Base-by-base conservation (phyloP, 2,797 vertebrate genomes). In the Cottoperca gobio region DNA sequence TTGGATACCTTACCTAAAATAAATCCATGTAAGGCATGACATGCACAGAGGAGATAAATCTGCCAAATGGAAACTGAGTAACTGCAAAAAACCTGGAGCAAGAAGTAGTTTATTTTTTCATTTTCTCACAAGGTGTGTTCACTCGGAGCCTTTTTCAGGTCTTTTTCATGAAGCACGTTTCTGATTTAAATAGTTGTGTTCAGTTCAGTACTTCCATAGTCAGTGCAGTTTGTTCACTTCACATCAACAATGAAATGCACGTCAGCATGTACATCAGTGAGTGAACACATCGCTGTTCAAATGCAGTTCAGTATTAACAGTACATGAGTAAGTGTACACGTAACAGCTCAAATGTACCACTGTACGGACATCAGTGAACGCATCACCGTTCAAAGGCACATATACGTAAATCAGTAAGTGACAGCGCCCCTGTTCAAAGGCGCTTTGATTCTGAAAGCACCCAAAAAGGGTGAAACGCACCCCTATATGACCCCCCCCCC, bases 11-110 rank as follows among this genome's bases (percentile, higher is more conserved):
- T 10, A 10, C 19, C 23, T 16, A 46, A 59, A 76, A 60, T 45
- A 63, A 42, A 26, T 43, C 37, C 0, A 19, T 60, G 50, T 21
- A 1, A n/a, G 45, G 13, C 59, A 10, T 57, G 45, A 31, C 13
- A 46, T 31, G 26, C 58, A 68, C 71, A 50, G 60, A 64, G 35
- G 7, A 64, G 54, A 49, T 39, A 57, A 13, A 68, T 45, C 52
- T 58, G 21, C 17, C 53, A 60, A 70, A 8, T 33, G 31, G 8
- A 33, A 74, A 77, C 16, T 46, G 53, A 78, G 64, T 61, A 28
- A 53, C 6, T 35, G 50, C 28, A 43, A 58, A n/a, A 46, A 70
- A 42, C 28, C 24, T 35, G 50, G 2, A 66, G 19, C 12, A 59
- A 48, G 6, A 23, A 57, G 6, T 21, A 12, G 3, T 37, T 39